Evolutionary conservation across 2,113 vertebrate species (phyloP), one percentile per base, ranked within the genome.

Genomic region (Nycticryphes semicollaris): DNA sequence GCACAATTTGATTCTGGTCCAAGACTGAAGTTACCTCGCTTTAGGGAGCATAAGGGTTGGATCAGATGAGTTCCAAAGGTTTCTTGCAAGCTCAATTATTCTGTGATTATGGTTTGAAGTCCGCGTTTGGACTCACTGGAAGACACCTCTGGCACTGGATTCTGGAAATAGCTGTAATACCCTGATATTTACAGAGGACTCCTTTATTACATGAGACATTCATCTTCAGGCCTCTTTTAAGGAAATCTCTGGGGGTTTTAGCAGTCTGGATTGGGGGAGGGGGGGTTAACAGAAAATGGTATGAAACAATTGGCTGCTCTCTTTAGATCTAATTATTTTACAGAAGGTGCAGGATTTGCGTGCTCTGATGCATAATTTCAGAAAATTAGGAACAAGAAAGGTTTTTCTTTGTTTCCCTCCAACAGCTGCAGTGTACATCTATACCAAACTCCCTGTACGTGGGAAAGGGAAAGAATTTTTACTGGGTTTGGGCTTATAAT

Each of bases 401-500:
- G 12, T 53, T 72, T 51, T 78, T 53, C 47, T 62, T 56, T 3
- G 30, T 50, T 70, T 56, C 21, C 51, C 78, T 84, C n/a, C 3
- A 57, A 35, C 9, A 70, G 19, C 12, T 89, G 41, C 64, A 75
- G 9, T 31, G 2, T 39, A 3, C 28, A 23, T 73, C 18, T 63
- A 3, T 31, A 39, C 47, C 14, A 80, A 84, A 7, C 33, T 59
- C 41, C 25, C 9, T 9, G 8, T 50, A 63, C 80, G 50, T 50
- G 20, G 16, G 7, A 66, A 74, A 16, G 5, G 9, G 43, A 39
- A 62, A 77, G 22, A 69, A 22, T 39, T 81, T 82, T 48, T 48
- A 20, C 11, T 1, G 2, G 5, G 4, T 69, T 83, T 84, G 23
- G 20, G 23, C 4, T 87, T 62, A 1, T 0, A 51, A 43, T 0